Evolutionary conservation across 2,113 vertebrate species (phyloP).

Genomic region (Neomonachus schauinslandi): DNA sequence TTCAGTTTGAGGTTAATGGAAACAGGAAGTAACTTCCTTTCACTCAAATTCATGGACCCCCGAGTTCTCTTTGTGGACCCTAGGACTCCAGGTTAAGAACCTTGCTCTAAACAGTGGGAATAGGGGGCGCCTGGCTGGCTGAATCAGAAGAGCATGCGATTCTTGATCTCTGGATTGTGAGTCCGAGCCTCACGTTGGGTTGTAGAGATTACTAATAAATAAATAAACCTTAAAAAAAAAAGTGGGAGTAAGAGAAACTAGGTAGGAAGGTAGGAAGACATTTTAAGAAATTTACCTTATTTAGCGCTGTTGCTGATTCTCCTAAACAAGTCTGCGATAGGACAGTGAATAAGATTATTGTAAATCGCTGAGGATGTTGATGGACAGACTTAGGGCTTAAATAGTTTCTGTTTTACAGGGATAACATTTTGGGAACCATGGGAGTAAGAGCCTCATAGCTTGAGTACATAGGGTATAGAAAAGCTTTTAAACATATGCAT

Average conservation of each 20-base stretch:
- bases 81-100: not conserved
- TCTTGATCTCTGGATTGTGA: not conserved
- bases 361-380: not conserved
- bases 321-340: not conserved
- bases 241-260: not conserved
- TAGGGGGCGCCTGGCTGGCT: not conserved
- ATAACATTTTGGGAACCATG: not conserved
- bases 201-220: not conserved
- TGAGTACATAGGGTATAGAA: not conserved
- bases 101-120: not conserved
- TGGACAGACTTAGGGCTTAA: not conserved
- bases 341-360: not conserved
- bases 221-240: not conserved
- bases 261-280: not conserved
- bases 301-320: not conserved
- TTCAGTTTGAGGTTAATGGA: constrained; percentile 13
- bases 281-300: constrained; percentile 10
- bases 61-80: not conserved
- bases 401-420: constrained; percentile 19
- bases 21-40: not conserved
- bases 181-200: not conserved
- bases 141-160: not conserved
- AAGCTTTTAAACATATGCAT: not conserved
- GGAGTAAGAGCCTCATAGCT: not conserved
- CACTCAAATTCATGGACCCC: not conserved